Evolutionary conservation across 35 echinoderm and acorn worm species (phyloP).

Genomic region (Apostichopus californicus): DNA sequence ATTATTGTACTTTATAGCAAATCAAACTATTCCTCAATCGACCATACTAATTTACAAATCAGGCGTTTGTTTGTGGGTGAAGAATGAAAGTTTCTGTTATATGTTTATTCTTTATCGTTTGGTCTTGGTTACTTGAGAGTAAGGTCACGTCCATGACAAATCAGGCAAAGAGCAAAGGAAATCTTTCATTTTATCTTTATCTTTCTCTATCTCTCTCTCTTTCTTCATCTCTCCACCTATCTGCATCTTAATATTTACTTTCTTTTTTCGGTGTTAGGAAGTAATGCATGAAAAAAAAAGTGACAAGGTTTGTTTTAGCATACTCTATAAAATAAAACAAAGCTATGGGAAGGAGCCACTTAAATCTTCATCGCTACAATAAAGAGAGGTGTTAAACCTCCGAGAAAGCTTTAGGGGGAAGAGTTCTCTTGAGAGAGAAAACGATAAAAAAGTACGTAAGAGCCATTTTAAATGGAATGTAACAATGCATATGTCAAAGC

Average conservation of each 20-base stretch:
- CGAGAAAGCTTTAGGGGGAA: constrained; percentile 32
- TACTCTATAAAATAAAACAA: not conserved
- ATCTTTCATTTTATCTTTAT: not conserved
- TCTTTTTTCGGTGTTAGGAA: not conserved
- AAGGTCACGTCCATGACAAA: constrained; percentile 13
- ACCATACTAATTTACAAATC: constrained; percentile 39
- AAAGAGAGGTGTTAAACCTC: constrained; percentile 28
- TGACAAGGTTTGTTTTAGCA: constrained; percentile 22
- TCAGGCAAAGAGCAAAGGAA: not conserved
- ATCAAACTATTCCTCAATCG: not conserved
- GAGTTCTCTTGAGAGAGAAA: not conserved
- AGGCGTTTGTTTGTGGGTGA: not conserved
- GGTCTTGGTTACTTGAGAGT: not conserved
- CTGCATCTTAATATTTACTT: constrained; percentile 30
- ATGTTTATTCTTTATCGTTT: not conserved
- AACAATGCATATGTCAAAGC: constrained; percentile 22
- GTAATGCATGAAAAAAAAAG: constrained; percentile 16
- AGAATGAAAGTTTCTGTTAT: not conserved
- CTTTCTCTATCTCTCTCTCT: not conserved
- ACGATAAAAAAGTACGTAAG: constrained; percentile 29
- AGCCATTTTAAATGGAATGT: constrained; percentile 16
- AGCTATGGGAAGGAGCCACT: not conserved
- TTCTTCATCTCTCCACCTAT: too few species aligned
- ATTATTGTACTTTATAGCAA: not conserved
- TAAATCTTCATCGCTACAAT: constrained; percentile 30